Evolutionary conservation across 2,113 vertebrate species (phyloP).

Genomic region (Megaleporinus macrocephalus): DNA sequence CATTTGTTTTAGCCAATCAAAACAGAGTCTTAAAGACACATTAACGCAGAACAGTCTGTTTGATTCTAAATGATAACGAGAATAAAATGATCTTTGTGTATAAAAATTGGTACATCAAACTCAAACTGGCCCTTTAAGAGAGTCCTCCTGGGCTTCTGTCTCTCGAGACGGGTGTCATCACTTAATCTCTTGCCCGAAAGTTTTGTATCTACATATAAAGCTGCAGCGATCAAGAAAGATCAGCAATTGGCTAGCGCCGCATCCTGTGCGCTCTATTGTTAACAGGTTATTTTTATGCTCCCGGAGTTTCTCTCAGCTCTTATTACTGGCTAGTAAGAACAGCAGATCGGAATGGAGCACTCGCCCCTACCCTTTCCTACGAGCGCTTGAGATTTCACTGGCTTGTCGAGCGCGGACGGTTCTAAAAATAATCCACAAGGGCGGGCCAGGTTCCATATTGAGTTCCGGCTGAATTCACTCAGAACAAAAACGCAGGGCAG

Average conservation of each 20-base stretch:
- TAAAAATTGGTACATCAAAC: too few relatives aligned
- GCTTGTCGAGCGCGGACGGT: constrained; percentile 55
- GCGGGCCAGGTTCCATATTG: constrained; percentile 57
- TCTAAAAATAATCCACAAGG: constrained; percentile 71
- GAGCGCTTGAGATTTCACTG: constrained; percentile 37
- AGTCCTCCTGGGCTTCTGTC: background rate
- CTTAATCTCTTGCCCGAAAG: background rate
- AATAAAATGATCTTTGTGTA: too few relatives aligned
- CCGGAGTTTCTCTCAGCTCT: constrained; percentile 7
- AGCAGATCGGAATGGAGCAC: constrained; percentile 18
- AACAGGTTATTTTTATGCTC: constrained; percentile 1
- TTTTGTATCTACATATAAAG: background rate
- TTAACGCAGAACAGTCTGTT: too few relatives aligned
- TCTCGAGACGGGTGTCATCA: background rate
- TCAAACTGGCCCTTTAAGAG: background rate
- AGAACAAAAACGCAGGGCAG: constrained; percentile 47
- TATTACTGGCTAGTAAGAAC: constrained; percentile 2
- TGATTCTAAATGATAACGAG: too few relatives aligned
- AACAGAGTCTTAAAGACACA: too few relatives aligned
- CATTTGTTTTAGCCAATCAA: too few relatives aligned
- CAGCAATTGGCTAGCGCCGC: background rate
- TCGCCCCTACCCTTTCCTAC: constrained; percentile 33
- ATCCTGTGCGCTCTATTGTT: background rate
- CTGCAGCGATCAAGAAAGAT: background rate
- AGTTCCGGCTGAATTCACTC: constrained; percentile 50